Base-by-base conservation (phyloP, 2,797 vertebrate genomes). In the Ispidina lecontei region DNA sequence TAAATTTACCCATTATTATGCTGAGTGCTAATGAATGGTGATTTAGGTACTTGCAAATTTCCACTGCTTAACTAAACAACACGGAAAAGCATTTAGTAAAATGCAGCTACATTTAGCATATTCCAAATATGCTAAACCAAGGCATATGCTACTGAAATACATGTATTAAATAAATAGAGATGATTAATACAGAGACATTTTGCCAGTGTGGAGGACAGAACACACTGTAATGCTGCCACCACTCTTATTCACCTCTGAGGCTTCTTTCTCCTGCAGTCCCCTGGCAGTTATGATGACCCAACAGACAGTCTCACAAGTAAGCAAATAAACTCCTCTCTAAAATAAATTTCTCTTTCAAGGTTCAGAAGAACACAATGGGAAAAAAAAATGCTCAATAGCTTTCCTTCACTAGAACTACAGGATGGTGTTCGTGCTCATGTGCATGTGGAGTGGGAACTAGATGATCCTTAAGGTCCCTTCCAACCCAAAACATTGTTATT, bases 1-100 rank as follows among this genome's bases (percentile, higher is more conserved):
- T 64, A 94, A 93, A 89, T 90, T 67, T 86, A 84, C 13, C 60
- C 64, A 46, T 33, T 91, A 91, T 92, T 95, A 84, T 58, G 47
- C 25, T 55, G 72, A 90, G 52, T 41, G 74, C 90, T 78, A 94
- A 93, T 37, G 79, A 93, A 91, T 31, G n/a, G 80, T 7, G 78
- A 70, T 65, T 82, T 1, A 56, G 54, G 49, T 55, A 37, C 28
- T 82, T 47, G 56, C 68, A 91, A 79, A 52, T 87, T 92, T 90
- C 67, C 43, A 56, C 3, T 91, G 65, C 71, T 78, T 86, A 87
- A 87, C 70, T 54, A 90, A 78, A 84, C 75, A 84, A 52, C 25
- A 77, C 72, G 18, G 71, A 89, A 91, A 90, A 74, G 33, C 4
- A 2, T 52, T 65, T 89, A 67, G 55, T 68, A 76, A 76, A 93